Evolutionary conservation across 2,797 vertebrate genomes (phyloP), one percentile per base, ranked within the genome.

Genomic region (Sternarchorhynchus goeldii): DNA sequence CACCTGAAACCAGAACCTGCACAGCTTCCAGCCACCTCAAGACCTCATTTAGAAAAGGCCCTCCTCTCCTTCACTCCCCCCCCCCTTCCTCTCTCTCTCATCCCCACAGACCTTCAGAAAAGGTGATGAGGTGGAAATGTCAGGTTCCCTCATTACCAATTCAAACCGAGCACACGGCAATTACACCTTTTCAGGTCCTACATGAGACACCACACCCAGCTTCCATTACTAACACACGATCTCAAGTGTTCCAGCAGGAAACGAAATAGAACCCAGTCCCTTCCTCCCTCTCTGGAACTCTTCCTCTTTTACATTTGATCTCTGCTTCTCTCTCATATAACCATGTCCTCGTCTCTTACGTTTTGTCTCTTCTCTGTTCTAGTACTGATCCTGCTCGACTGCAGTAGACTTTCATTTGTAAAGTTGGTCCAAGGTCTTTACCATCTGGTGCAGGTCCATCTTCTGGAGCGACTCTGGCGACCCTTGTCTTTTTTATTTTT

Each of bases 121-220:
- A 88, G 88, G 86, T 87, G 90, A 88, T 80, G 75, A 86, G 94
- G 92, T 91, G 89, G 91, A 95, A 94, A 93, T 93, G 94, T 93
- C 93, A 91, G 90, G 87, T 90, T 92, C 81, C 85, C 93, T 94
- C 88, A 91, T 96, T 94, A 95, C 92, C 91, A 91, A 94, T 95
- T 95, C 90, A 93, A 93, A 93, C 89, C 87, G 89, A 89, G 92
- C 87, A 79, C 64, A 86, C 82, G 81, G 90, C 94, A 94, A 95
- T 95, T 94, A 94, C 59, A 1, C 87, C 91, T 89, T 92, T 93
- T 93, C 92, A 88, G 93, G 92, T 93, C 85, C 90, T 89, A 87
- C 60, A 88, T 76, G 86, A 83, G 93, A 95, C 45, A 14, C 94
- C 93, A 76, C 84, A 89, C 84, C 90, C 86, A 64, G 82, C 92